These are phyloP conservation scores for Centrocercus urophasianus DNA, from an alignment of 2,113 vertebrate genomes.

Conservation along the genomic window DNA sequence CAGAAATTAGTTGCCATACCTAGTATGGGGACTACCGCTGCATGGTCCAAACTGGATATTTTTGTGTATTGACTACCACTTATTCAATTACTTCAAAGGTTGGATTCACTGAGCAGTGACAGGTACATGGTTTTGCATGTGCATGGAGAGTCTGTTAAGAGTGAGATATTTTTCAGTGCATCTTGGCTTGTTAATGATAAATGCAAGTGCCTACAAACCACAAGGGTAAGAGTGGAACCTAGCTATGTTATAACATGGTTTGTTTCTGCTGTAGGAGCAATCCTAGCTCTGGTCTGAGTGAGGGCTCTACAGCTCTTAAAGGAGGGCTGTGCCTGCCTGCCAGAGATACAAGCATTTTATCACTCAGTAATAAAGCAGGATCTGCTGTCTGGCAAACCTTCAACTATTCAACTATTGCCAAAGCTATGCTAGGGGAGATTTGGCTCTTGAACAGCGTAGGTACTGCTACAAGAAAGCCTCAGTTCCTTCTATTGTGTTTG, in stretches of 20 bases:
- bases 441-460: neutral
- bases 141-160: neutral
- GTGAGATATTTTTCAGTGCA: neutral
- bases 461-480: conserved; percentile 3
- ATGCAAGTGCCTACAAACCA: neutral
- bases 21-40: neutral
- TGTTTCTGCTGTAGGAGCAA: neutral
- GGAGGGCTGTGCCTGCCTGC: neutral
- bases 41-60: neutral
- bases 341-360: neutral
- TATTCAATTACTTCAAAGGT: fast-evolving
- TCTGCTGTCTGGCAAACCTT: neutral
- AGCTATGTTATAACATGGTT: neutral
- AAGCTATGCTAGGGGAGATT: neutral
- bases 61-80: fast-evolving
- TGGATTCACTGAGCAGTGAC: neutral
- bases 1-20: too few species aligned
- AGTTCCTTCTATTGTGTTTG: neutral
- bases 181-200: neutral
- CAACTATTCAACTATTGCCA: neutral
- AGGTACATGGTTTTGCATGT: neutral
- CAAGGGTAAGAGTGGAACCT: neutral
- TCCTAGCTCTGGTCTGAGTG: neutral
- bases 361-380: neutral
- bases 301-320: neutral